These are phyloP conservation scores for Phortica variegata DNA, from an alignment of 1,140 invertebrate species.

Conservation along the genomic window DNA sequence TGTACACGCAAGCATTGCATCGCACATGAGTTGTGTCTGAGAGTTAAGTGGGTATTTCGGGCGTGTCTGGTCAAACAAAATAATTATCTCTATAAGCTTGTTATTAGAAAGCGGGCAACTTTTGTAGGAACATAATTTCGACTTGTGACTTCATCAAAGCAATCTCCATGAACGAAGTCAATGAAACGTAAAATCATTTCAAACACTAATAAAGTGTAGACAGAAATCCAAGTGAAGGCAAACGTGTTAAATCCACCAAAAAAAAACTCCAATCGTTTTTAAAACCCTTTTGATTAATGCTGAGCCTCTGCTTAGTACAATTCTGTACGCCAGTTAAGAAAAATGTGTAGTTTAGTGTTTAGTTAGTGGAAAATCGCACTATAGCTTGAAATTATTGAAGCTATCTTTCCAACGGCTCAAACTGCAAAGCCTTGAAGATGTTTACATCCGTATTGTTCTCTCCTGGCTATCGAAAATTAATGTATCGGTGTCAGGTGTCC, in stretches of 20 bases:
- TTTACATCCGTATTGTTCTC: too few relatives aligned
- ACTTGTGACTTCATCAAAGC: background rate
- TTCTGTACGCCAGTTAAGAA: too few relatives aligned
- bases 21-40: background rate
- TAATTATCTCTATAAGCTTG: background rate
- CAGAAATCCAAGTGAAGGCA: too few relatives aligned
- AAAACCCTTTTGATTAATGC: background rate
- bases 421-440: too few relatives aligned
- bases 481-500: too few relatives aligned
- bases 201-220: too few relatives aligned
- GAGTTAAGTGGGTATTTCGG: background rate
- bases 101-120: background rate
- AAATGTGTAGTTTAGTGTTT: too few relatives aligned
- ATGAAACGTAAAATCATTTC: too few relatives aligned
- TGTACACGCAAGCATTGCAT: constrained; percentile 4
- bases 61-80: background rate
- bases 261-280: background rate
- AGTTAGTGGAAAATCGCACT: too few relatives aligned
- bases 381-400: too few relatives aligned
- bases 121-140: background rate
- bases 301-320: background rate
- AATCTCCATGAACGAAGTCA: constrained; percentile 2
- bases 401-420: too few relatives aligned
- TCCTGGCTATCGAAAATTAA: too few relatives aligned
- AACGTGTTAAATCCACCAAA: background rate